Evolutionary conservation across 2,113 vertebrate genomes (phyloP).

Genomic region (Lepisosteus osseus): DNA sequence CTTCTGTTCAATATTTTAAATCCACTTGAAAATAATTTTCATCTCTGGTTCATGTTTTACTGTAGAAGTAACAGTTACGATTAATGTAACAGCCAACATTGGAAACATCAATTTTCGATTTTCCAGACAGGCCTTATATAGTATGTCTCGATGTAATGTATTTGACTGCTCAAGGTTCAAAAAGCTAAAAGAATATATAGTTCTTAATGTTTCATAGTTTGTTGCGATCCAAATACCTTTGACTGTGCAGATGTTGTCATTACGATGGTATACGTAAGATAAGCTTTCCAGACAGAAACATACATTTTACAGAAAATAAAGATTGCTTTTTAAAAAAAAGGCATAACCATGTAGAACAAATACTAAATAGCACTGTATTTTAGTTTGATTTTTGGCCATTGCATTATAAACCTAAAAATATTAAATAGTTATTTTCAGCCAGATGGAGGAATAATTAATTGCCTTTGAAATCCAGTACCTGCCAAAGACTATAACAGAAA

Average conservation of each 20-base stretch:
- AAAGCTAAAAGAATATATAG: too few relatives aligned
- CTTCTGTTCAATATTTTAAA: too few relatives aligned
- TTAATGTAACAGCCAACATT: too few relatives aligned
- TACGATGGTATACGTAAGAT: slow-evolving; percentile 37
- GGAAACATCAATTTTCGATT: too few relatives aligned
- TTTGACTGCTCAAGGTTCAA: too few relatives aligned
- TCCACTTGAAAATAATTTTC: too few relatives aligned
- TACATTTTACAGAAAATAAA: slow-evolving; percentile 18
- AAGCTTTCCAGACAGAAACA: slow-evolving; percentile 30
- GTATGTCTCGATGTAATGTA: too few relatives aligned
- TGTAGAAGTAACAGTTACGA: too few relatives aligned
- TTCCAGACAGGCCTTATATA: too few relatives aligned
- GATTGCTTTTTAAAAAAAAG: slow-evolving; percentile 17
- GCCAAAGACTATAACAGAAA: slow-evolving; percentile 51
- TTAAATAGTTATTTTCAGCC: slow-evolving; percentile 44
- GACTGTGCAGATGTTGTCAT: slow-evolving; percentile 35
- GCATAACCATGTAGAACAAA: too few relatives aligned
- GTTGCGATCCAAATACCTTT: neutral
- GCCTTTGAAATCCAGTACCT: slow-evolving; percentile 51
- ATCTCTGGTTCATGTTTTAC: too few relatives aligned
- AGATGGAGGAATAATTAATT: slow-evolving; percentile 54
- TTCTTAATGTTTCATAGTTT: too few relatives aligned
- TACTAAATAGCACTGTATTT: slow-evolving; percentile 32
- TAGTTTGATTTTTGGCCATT: slow-evolving; percentile 54
- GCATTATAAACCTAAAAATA: slow-evolving; percentile 48